Evolutionary conservation across 1,140 invertebrate species (phyloP).

Genomic region (Drosophila pruinosa): DNA sequence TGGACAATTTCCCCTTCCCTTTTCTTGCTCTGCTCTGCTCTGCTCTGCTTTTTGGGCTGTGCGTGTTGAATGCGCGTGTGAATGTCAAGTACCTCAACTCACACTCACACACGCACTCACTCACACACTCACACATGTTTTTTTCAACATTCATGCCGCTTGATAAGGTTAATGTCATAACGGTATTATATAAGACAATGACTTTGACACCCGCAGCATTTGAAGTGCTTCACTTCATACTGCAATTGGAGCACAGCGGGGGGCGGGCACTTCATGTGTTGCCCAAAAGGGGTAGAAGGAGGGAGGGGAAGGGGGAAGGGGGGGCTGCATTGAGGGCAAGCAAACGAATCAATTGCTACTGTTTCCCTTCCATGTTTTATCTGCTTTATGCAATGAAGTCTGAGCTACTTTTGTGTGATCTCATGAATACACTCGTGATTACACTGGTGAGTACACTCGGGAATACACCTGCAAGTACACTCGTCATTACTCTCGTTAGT

Average conservation of each 20-base stretch:
- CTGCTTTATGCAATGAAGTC: too few species aligned
- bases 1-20: conserved; percentile 9
- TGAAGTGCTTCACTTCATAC: conserved; percentile 3
- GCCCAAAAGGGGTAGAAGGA: too few species aligned
- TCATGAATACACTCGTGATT: too few species aligned
- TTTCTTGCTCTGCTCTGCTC: not conserved
- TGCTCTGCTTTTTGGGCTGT: conserved; percentile 10
- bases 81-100: conserved; percentile 73
- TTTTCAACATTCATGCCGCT: not conserved
- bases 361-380: not conserved
- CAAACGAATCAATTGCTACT: not conserved
- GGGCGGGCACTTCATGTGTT: not conserved
- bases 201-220: conserved; percentile 67
- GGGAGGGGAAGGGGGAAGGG: too few species aligned
- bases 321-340: not conserved
- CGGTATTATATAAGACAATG: conserved; percentile 66
- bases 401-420: too few species aligned
- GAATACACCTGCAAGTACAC: too few species aligned
- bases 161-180: conserved; percentile 76
- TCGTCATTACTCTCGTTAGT: too few species aligned
- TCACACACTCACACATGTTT: not conserved
- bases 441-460: too few species aligned
- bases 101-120: conserved; percentile 5
- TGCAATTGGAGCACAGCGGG: not conserved
- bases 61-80: conserved; percentile 39